Evolutionary conservation across 23 tunicate species (phyloP).

Genomic region (Halocynthia aurantium): DNA sequence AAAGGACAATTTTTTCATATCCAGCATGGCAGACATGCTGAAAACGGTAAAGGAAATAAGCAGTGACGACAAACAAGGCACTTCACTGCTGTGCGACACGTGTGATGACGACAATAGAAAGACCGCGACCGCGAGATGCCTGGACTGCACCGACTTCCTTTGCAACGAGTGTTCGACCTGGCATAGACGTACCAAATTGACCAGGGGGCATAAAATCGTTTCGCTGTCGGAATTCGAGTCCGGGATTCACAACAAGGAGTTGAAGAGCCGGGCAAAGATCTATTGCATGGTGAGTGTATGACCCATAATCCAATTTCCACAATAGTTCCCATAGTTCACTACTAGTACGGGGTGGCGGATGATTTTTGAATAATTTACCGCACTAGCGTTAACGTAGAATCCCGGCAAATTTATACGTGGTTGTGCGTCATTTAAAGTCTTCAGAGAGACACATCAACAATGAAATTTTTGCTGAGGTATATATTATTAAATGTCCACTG

Average conservation of each 20-base stretch:
- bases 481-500: too few relatives aligned
- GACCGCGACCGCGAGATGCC: slow-evolving; percentile 67
- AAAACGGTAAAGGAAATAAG: slow-evolving; percentile 94
- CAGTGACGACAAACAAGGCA: slow-evolving; percentile 77
- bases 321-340: too few relatives aligned
- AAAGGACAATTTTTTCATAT: slow-evolving; percentile 90
- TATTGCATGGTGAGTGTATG: slow-evolving; percentile 73
- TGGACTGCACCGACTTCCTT: slow-evolving; percentile 91
- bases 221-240: slow-evolving; percentile 80
- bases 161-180: slow-evolving; percentile 90
- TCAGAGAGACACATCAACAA: too few relatives aligned
- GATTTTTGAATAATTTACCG: too few relatives aligned
- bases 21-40: slow-evolving; percentile 95
- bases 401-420: too few relatives aligned
- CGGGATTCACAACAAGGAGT: slow-evolving; percentile 93
- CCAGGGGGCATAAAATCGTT: slow-evolving; percentile 81
- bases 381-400: too few relatives aligned
- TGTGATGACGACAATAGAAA: slow-evolving; percentile 86
- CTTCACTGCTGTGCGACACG: slow-evolving; percentile 92
- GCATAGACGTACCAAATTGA: slow-evolving; percentile 91
- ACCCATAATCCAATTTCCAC: too few relatives aligned
- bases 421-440: too few relatives aligned
- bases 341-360: too few relatives aligned
- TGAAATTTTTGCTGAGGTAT: too few relatives aligned
- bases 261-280: slow-evolving; percentile 87